Percentiles rank a stretch among this genome's conserved stretches.
Conservation (phyloP, 2,113 vertebrate genomes). For the Plecotus auritus region DNA sequence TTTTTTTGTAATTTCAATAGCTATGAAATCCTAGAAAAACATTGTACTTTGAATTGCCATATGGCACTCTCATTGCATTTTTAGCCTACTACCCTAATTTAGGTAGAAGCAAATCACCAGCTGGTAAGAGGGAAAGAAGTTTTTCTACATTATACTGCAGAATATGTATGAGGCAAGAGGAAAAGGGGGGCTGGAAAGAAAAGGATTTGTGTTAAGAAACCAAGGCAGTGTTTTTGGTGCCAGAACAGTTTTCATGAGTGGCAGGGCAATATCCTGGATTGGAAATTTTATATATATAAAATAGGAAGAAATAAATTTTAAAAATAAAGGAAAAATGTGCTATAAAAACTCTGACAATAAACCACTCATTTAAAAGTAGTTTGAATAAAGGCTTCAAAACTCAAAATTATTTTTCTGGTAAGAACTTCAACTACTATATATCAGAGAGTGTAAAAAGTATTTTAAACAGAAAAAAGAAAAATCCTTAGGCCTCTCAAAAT, state of each 20-base stretch:
- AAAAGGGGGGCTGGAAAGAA: not conserved
- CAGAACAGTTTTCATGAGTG: slow-evolving; percentile 53
- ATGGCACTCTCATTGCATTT: not conserved
- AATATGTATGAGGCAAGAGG: not conserved
- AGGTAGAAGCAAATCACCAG: slow-evolving; percentile 1
- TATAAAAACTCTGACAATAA: too few relatives aligned
- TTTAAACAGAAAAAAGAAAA: slow-evolving; percentile 66
- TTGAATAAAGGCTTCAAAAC: slow-evolving; percentile 62
- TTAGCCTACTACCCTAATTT: slow-evolving; percentile 30
- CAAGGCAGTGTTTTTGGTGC: slow-evolving; percentile 62
- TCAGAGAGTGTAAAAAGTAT: slow-evolving; percentile 75
- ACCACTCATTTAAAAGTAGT: too few relatives aligned
- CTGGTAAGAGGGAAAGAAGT: not conserved
- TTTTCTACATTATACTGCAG: not conserved
- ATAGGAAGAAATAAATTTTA: not conserved
- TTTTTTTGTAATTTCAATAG: not conserved
- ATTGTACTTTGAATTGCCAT: not conserved
- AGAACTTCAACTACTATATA: slow-evolving; percentile 83
- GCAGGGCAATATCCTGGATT: slow-evolving; percentile 64
- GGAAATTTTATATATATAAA: not conserved
- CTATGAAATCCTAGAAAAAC: not conserved
- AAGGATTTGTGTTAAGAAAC: slow-evolving; percentile 7
- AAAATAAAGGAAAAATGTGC: not conserved
- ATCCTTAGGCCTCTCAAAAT: slow-evolving; percentile 40
- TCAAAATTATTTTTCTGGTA: slow-evolving; percentile 61